Conservation (phyloP, 2,113 vertebrate species). For the Cyprinodon brontotheroides region DNA sequence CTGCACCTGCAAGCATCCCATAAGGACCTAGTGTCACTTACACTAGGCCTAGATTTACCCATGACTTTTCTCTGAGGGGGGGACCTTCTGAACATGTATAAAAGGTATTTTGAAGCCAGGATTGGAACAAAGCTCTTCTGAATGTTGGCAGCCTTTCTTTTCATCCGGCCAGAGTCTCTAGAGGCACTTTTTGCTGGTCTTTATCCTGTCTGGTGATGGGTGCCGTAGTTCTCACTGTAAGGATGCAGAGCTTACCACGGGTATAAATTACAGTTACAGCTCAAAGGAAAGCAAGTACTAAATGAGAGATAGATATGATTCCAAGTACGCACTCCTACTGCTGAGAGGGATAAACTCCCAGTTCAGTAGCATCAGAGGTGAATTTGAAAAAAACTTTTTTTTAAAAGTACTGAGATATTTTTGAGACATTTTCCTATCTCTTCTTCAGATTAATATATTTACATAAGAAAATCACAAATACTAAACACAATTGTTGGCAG, state of each 20-base stretch:
- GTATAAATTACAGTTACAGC: constrained; percentile 77
- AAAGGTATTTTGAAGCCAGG: constrained; percentile 67
- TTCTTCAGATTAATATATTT: background rate
- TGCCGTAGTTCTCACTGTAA: constrained; percentile 72
- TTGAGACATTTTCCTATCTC: background rate
- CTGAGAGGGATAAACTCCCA: background rate
- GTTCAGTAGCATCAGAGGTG: background rate
- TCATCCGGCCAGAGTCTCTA: constrained; percentile 61
- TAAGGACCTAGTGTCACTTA: constrained; percentile 58
- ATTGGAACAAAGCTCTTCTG: constrained; percentile 73
- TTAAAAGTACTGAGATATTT: background rate
- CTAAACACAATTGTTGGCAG: constrained; percentile 39
- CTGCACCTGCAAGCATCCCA: constrained; percentile 33
- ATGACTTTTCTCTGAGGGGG: constrained; percentile 30
- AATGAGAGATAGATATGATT: constrained; percentile 47
- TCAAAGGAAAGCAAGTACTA: constrained; percentile 44
- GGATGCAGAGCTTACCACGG: constrained; percentile 76
- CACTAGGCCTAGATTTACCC: constrained; percentile 50
- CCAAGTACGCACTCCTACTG: constrained; percentile 23
- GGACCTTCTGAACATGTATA: constrained; percentile 49
- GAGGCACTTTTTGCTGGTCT: constrained; percentile 74
- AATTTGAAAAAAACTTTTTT: background rate
- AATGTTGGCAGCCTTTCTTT: constrained; percentile 72
- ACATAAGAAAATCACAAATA: constrained; percentile 6
- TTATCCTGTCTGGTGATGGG: constrained; percentile 73